A percentile compares a stretch with the other conserved stretches of the same genome.
phyloP scores from a whole-genome alignment of 2,888 invertebrate genomes.

The Stratiomys singularior region DNA sequence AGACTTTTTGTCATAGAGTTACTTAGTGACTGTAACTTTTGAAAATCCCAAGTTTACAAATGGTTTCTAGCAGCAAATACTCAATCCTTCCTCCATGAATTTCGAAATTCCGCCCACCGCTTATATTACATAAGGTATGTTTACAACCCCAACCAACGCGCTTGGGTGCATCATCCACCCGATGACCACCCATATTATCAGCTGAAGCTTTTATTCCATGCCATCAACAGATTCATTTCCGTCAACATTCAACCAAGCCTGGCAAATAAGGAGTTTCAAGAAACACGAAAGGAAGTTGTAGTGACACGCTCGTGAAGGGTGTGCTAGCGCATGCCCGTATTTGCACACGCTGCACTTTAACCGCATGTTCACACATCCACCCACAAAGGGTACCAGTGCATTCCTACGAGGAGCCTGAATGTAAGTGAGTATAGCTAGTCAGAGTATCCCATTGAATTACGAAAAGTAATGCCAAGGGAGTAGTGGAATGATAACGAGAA shows the following conservation, averaged over 20 bases:
- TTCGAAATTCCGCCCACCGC: constrained; percentile 16
- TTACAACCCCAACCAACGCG: constrained; percentile 15
- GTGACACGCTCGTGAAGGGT: constrained; percentile 26
- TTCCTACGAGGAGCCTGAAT: not conserved
- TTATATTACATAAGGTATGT: constrained; percentile 35
- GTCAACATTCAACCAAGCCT: constrained; percentile 36
- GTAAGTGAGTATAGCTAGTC: not conserved
- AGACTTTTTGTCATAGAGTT: too few relatives aligned
- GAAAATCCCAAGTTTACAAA: not conserved
- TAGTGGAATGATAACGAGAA: constrained; percentile 17
- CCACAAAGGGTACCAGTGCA: not conserved
- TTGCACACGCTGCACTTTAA: constrained; percentile 26
- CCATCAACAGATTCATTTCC: constrained; percentile 31
- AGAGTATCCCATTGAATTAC: not conserved
- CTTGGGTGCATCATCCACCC: constrained; percentile 14
- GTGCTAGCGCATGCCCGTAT: constrained; percentile 39
- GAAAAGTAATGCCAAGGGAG: not conserved
- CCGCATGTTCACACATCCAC: constrained; percentile 18
- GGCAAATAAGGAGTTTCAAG: constrained; percentile 7
- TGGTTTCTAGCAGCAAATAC: constrained; percentile 6
- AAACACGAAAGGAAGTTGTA: not conserved
- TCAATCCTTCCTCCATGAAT: not conserved
- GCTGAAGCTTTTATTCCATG: constrained; percentile 41
- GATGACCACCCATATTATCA: constrained; percentile 34
- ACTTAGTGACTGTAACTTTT: too few relatives aligned